Evolutionary conservation across 1,140 invertebrate genomes (phyloP).

Genomic region (Cheumatopsyche charites): DNA sequence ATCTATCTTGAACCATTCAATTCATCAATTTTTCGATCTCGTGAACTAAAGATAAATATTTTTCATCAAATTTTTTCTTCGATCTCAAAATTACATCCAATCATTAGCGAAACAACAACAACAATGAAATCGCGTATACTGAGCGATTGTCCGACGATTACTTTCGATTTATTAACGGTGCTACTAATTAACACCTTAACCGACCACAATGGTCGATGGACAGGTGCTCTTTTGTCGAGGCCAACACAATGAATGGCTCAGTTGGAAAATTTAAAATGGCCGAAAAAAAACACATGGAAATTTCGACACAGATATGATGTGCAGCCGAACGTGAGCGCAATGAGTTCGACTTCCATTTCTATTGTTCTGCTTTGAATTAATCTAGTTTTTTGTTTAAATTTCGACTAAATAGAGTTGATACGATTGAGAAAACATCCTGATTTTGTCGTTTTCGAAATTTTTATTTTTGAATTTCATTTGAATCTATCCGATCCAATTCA

Average conservation of each 20-base stretch:
- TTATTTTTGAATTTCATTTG: too few species aligned
- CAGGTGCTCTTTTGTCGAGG: conserved; percentile 14
- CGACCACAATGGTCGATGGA: conserved; percentile 7
- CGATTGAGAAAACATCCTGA: too few species aligned
- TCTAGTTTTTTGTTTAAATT: too few species aligned
- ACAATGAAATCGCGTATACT: background rate
- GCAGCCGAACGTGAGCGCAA: background rate
- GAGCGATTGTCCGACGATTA: conserved; percentile 3
- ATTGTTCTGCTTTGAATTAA: conserved; percentile 6
- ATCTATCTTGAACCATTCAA: too few species aligned
- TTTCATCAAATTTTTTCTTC: too few species aligned
- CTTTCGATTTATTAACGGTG: conserved; percentile 7
- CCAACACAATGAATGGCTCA: conserved; percentile 10
- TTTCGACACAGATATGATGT: conserved; percentile 9
- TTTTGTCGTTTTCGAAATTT: too few species aligned
- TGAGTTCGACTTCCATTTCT: background rate
- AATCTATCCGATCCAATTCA: too few species aligned
- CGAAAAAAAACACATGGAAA: background rate
- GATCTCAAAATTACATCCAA: too few species aligned
- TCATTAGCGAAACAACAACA: background rate
- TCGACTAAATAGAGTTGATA: too few species aligned
- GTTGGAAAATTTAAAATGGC: background rate
- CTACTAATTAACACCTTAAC: conserved; percentile 17
- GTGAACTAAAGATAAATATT: too few species aligned
- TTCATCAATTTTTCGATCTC: too few species aligned